Evolutionary conservation across 2,888 invertebrate genomes (phyloP), one percentile per base, ranked within the genome.

Genomic region (Cryptus viduatorius): DNA sequence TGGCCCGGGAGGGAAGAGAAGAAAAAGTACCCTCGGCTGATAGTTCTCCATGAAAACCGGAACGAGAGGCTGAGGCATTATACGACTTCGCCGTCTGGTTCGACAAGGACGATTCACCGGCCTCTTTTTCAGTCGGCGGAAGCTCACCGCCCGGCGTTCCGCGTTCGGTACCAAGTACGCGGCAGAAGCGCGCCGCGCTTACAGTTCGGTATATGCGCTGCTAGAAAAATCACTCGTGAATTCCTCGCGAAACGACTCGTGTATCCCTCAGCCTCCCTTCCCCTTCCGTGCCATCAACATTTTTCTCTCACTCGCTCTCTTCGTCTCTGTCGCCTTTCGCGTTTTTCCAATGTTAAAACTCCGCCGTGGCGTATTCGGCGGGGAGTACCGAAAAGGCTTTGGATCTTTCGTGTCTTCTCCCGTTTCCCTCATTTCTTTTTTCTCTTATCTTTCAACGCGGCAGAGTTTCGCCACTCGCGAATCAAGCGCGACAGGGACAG

Each of bases 141-240:
- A 61, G 61, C 61, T 61, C 61, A 61, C 61, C 14, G 61, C 29
- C 61, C 61, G 61, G 37, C 61, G 61, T 61, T 61, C 61, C 61
- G 61, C 29, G 61, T 61, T 31, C 61, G 61, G 61, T 31, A 61
- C 61, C 61, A 29, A 31, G 5, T 31, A 29, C 61, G 61, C 61
- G 61, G 3, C 61, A 67, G 67, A 76, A 31, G 46, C 59, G 68
- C 73, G 50, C 44, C 42, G 16, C 10, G 10, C 16, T 14, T 64
- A 64, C 3, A 19, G 46, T 75, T 64, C 75, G 48, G 48, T 24
- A 12, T 24, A 56, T 56, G 14, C 65, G 64, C 48, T 65, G 65
- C 48, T 76, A 50, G 78, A 73, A 75, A 83, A 84, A 84, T 84
- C 84, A 84, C 76, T 84, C 61, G 56, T 68, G 79, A 82, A 82